Percentiles rank a stretch among this genome's conserved stretches.
These are phyloP conservation scores for Andrena haemorrhoa DNA, from an alignment of 2,888 invertebrate species.

Conservation along the genomic window DNA sequence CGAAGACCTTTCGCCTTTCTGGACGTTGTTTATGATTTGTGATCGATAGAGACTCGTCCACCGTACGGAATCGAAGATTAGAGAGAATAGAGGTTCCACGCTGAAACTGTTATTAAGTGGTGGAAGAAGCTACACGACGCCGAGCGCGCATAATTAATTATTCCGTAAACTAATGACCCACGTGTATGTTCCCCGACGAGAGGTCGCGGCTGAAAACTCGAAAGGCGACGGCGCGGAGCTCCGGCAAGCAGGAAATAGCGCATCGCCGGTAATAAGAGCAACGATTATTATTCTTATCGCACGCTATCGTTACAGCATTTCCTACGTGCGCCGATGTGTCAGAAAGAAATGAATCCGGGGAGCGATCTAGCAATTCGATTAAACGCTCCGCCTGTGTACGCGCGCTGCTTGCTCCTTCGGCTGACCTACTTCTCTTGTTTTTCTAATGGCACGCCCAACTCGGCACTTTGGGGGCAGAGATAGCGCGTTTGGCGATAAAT, in stretches of 20 bases:
- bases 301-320: constrained; percentile 5
- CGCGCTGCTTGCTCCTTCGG: constrained; percentile 46
- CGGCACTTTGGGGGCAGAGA: constrained; percentile 43
- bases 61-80: neutral
- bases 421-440: constrained; percentile 66
- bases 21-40: neutral
- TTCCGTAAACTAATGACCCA: constrained; percentile 36
- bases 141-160: constrained; percentile 44
- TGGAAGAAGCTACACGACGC: neutral
- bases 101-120: neutral
- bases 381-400: neutral
- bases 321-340: neutral
- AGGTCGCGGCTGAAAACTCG: neutral
- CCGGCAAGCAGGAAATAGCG: constrained; percentile 41
- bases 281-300: constrained; percentile 35
- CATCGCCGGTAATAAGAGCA: constrained; percentile 49
- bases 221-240: neutral
- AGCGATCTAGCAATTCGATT: constrained; percentile 21
- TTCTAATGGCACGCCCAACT: constrained; percentile 46
- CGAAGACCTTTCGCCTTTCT: neutral
- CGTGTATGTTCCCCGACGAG: neutral
- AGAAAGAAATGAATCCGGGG: neutral
- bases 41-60: neutral
- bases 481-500: constrained; percentile 59
- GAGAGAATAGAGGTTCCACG: neutral